Evolutionary conservation across 2,113 vertebrate species (phyloP), one percentile per base, ranked within the genome.

Genomic region (Synchiropus splendidus): DNA sequence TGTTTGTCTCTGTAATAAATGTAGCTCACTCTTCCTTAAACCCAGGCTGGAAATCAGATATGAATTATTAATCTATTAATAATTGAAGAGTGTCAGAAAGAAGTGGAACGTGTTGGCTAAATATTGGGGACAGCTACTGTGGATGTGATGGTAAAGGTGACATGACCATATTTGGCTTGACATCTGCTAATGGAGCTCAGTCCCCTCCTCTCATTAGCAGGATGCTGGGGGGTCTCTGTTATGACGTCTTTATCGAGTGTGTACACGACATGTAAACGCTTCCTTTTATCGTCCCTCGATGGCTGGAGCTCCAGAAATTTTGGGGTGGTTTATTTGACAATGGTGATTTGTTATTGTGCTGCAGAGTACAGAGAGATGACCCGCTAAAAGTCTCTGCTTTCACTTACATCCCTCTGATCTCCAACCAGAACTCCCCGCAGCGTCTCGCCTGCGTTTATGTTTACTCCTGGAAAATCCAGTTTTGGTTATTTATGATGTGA

Each of bases 221-320:
- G 21, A 27, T 8, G 21, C 4, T 27, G 21, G 21, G 21, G 21
- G 21, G 21, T 27, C 38, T 57, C n/a, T 74, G 63, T 73, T 71
- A 69, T 61, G 63, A 67, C 71, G 40, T 75, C 46, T 72, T 74
- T 71, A 73, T 76, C 68, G 16, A 38, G 58, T 75, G 74, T 68
- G 61, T 73, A 67, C 49, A 39, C 42, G 45, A 44, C 64, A 55
- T 2, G 40, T 73, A 79, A 72, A 71, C 72, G 30, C 37, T 21
- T 45, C 54, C 64, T 78, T 78, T 77, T 59, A 78, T 81, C 72
- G 12, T 39, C 39, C 34, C 27, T 54, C 16, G 10, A 10, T 41
- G 49, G 16, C 12, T 31, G 51, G 45, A 36, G 4, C 49, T 6
- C 17, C 32, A 48, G 21, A 1, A 51, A 33, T 55, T 50, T 59